These are phyloP conservation scores for Siderastrea radians DNA, from an alignment of 92 coral and sea anemone genomes.

Conservation along the genomic window DNA sequence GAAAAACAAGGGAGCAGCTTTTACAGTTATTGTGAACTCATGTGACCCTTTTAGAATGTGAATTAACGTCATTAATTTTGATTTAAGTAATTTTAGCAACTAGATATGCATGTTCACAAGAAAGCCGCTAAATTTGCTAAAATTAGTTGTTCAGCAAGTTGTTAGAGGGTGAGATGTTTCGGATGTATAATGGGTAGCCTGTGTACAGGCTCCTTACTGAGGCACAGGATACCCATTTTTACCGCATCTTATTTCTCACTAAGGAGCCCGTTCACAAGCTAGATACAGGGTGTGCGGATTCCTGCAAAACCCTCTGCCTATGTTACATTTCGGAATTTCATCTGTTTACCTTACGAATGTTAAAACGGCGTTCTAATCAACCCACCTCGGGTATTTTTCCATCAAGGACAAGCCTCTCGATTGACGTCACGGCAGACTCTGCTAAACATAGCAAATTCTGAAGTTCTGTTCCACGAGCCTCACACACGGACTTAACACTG, in stretches of 20 bases:
- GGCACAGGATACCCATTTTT: too few species aligned
- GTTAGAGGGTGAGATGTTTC: neutral
- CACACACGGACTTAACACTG: constrained; percentile 78
- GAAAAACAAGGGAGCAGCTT: neutral
- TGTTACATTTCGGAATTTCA: too few species aligned
- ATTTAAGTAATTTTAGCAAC: neutral
- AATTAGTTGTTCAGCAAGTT: too few species aligned
- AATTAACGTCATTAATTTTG: too few species aligned
- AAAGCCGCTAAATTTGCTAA: too few species aligned
- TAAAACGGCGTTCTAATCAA: neutral
- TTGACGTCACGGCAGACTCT: constrained; percentile 50
- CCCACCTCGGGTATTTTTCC: constrained; percentile 87
- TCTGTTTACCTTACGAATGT: neutral
- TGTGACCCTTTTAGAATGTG: too few species aligned
- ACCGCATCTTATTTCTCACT: too few species aligned
- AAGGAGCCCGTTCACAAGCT: too few species aligned
- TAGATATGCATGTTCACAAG: neutral
- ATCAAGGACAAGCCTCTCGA: constrained; percentile 88
- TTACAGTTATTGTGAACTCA: too few species aligned
- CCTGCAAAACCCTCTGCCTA: too few species aligned
- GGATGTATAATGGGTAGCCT: neutral
- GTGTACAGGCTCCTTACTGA: too few species aligned
- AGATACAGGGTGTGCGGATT: too few species aligned
- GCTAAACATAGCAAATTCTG: constrained; percentile 73
- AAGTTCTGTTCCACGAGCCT: constrained; percentile 54